Percentiles rank a stretch among this genome's conserved stretches.
These are phyloP conservation scores for Coendou prehensilis DNA, from an alignment of 2,797 vertebrate genomes.

Conservation along the genomic window DNA sequence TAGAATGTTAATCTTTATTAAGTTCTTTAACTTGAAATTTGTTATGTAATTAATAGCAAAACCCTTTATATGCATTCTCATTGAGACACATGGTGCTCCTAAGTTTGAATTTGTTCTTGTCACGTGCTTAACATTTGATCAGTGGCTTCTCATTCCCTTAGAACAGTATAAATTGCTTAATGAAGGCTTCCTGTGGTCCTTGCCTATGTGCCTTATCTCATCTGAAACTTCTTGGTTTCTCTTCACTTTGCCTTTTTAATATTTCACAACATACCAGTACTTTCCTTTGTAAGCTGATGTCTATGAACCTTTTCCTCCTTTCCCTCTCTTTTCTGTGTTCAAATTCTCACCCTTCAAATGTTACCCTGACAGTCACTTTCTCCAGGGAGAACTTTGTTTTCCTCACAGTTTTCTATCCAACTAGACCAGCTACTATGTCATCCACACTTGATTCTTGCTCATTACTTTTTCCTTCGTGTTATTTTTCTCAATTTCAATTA, in stretches of 20 bases:
- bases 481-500: conserved; percentile 31
- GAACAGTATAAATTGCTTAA: not conserved
- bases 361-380: not conserved
- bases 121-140: not conserved
- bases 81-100: not conserved
- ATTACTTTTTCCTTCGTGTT: not conserved
- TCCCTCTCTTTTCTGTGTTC: not conserved
- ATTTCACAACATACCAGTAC: not conserved
- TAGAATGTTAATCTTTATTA: not conserved
- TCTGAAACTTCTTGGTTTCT: not conserved
- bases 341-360: not conserved
- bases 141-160: not conserved
- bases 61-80: not conserved
- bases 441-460: not conserved
- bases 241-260: not conserved
- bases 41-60: not conserved
- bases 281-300: not conserved
- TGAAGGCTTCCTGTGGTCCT: not conserved
- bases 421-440: not conserved
- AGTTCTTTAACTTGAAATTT: not conserved
- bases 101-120: conserved; percentile 35
- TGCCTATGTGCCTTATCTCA: not conserved
- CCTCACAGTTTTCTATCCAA: not conserved
- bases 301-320: not conserved
- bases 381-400: not conserved